Conservation (phyloP, 2,888 invertebrate genomes). For the Gastrophysa polygoni region DNA sequence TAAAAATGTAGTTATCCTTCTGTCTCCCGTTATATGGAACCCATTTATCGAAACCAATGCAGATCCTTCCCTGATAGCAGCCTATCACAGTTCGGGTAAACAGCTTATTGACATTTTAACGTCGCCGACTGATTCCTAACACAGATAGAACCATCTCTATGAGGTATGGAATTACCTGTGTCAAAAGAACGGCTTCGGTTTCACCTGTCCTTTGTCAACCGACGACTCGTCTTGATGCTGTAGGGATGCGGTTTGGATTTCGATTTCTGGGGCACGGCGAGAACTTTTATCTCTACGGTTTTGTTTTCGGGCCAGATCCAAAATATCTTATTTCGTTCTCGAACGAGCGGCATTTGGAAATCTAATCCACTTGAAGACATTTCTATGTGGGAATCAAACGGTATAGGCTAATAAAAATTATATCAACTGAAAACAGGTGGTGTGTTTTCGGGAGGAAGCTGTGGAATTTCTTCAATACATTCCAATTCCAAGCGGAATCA, state of each 20-base stretch:
- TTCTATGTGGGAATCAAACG: too few species aligned
- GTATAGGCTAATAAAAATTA: too few species aligned
- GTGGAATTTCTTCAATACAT: too few species aligned
- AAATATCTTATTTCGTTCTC: neutral
- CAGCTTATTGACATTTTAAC: conserved; percentile 59
- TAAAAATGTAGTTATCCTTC: too few species aligned
- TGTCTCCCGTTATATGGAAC: neutral
- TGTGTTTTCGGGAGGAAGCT: too few species aligned
- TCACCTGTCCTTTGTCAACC: conserved; percentile 56
- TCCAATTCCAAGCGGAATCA: too few species aligned
- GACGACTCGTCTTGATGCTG: conserved; percentile 30
- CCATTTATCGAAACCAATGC: conserved; percentile 16
- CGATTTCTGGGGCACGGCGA: conserved; percentile 38
- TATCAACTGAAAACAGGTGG: too few species aligned
- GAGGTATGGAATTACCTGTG: conserved; percentile 57
- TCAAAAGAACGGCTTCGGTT: conserved; percentile 53
- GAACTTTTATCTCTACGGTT: conserved; percentile 23
- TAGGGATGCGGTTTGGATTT: conserved; percentile 38
- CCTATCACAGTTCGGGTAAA: conserved; percentile 37
- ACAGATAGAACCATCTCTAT: conserved; percentile 55
- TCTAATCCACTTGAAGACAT: neutral
- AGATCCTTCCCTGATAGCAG: conserved; percentile 30
- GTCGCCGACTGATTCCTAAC: conserved; percentile 56
- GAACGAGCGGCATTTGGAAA: neutral
- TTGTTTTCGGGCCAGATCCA: conserved; percentile 17